Base-by-base conservation (phyloP, 2,888 invertebrate genomes). In the Folsomia candida region DNA sequence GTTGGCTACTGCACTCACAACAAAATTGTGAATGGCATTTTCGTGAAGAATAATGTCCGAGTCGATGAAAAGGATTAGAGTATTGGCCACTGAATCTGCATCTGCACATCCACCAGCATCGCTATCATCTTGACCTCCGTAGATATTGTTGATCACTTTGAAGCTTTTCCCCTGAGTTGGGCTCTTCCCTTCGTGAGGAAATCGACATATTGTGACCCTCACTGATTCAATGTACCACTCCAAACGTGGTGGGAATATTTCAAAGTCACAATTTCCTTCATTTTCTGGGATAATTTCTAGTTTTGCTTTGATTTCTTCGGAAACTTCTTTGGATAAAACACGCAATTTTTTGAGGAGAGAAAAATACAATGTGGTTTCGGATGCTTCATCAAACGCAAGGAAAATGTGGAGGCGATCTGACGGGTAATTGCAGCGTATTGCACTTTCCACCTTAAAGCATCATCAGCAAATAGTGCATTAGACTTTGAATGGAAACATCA, bases 21-120 rank as follows among this genome's bases (percentile, higher is more conserved):
- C 73, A 20, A 75, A 75, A 60, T 71, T 73, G 22, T 65, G 68
- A 27, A 75, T 58, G 1, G 73, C 68, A 65, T 71, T 69, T 27
- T 69, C 62, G 14, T 73, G 71, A 3, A 75, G 62, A 28, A 75
- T 68, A 11, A 75, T 73, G 25, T 75, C 75, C 14, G 73, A 73
- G 68, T 75, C 75, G 24, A 75, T 67, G 22, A 72, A 75, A 1
- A 73, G 58, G 28, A 75, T 58, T 4, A 71, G 29, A 3, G 69
- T 67, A 22, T 68, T 67, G 1, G 67, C 59, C 1, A 51, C 66
- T 11, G 47, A 20, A 20, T 61, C 27, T 4, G 59, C 18, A 26
- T 64, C 47, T 37, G 37, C 37, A 9, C 14, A 4, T 9, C 6
- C 14, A 37, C 37, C 37, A n/a, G n/a, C n/a, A n/a, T n/a, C n/a